Evolutionary conservation across 2,113 vertebrate species (phyloP).

Genomic region (Osmerus eperlanus): DNA sequence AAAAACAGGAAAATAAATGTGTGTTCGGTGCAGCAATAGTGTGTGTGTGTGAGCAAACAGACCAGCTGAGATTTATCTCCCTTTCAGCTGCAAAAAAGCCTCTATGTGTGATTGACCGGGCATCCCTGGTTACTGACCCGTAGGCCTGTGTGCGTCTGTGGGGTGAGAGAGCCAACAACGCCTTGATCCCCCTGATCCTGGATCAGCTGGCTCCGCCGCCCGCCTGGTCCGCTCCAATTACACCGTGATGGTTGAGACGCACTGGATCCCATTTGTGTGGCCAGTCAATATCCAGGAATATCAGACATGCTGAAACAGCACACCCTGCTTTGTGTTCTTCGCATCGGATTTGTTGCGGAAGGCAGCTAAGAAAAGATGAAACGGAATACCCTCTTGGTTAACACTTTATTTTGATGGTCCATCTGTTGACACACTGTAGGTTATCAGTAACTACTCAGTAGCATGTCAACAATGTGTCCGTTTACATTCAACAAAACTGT

Average conservation of each 20-base stretch:
- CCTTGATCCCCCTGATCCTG: neutral
- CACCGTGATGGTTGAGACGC: neutral
- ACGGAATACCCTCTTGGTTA: too few species aligned
- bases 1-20: neutral
- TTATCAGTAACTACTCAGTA: too few species aligned
- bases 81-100: neutral
- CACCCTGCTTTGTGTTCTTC: too few species aligned
- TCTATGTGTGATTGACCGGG: neutral
- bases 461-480: too few species aligned
- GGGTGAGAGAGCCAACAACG: neutral
- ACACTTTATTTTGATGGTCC: too few species aligned
- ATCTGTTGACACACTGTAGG: too few species aligned
- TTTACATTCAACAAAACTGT: too few species aligned
- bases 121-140: neutral
- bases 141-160: neutral
- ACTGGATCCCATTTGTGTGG: neutral
- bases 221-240: neutral
- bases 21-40: neutral
- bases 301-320: too few species aligned
- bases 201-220: neutral
- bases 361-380: too few species aligned
- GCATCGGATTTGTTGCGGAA: too few species aligned
- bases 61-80: neutral
- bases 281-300: slow-evolving; percentile 2
- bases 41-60: neutral